phyloP scores from a whole-genome alignment of 2,797 vertebrate genomes.

The Melanotaenia trifasciata region DNA sequence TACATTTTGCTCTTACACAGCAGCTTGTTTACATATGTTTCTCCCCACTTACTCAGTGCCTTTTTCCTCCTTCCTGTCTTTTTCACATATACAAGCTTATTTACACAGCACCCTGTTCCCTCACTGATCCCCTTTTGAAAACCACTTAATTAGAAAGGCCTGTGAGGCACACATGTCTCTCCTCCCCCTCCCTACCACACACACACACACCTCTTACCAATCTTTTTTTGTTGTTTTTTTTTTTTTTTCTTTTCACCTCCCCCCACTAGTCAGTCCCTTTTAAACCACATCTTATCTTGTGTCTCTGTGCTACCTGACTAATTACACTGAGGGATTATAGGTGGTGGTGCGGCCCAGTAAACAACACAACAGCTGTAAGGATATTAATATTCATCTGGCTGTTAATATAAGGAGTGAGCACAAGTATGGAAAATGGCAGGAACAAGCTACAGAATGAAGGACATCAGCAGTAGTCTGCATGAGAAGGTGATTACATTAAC shows the following conservation, averaged over 20 bases:
- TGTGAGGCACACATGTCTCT: conserved; percentile 38
- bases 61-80: neutral
- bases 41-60: conserved; percentile 28
- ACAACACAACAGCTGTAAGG: conserved; percentile 67
- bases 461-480: conserved; percentile 25
- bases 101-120: conserved; percentile 57
- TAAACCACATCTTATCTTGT: conserved; percentile 30
- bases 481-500: conserved; percentile 18
- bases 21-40: conserved; percentile 63
- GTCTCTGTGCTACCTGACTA: conserved; percentile 57
- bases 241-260: no score
- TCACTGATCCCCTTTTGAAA: conserved; percentile 69
- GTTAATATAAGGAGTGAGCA: conserved; percentile 53
- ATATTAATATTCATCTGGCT: conserved; percentile 71
- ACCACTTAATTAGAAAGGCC: conserved; percentile 74
- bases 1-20: conserved; percentile 52
- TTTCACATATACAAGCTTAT: conserved; percentile 50
- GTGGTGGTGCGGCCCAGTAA: conserved; percentile 49
- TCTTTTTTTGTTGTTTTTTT: neutral
- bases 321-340: conserved; percentile 70
- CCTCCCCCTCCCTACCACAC: neutral
- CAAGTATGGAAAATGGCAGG: conserved; percentile 10
- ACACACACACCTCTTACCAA: conserved; percentile 31
- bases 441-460: conserved; percentile 31
- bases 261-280: conserved; percentile 22